Conservation (phyloP, 2,888 invertebrate genomes). For the Esperia sulphurella region DNA sequence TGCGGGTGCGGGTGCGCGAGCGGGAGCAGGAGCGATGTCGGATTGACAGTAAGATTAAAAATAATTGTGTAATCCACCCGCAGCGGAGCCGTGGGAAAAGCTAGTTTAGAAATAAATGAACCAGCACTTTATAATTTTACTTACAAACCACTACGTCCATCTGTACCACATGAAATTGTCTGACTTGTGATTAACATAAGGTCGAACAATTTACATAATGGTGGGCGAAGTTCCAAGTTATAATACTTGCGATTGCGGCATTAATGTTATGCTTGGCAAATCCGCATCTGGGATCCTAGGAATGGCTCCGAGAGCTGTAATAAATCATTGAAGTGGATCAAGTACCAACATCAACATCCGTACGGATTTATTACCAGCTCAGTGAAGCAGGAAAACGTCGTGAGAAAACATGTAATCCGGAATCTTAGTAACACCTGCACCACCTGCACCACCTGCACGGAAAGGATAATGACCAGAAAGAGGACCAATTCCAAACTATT, state of each 20-base stretch:
- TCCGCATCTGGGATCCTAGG: background rate
- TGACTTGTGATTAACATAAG: constrained; percentile 25
- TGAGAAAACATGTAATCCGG: too few species aligned
- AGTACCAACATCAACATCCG: background rate
- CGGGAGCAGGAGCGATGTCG: too few species aligned
- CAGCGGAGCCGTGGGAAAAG: too few species aligned
- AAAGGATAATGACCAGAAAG: too few species aligned
- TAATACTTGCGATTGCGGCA: constrained; percentile 20
- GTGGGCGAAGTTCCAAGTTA: constrained; percentile 22
- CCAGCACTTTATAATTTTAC: background rate
- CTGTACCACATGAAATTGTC: constrained; percentile 5
- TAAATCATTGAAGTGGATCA: background rate
- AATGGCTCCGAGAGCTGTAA: background rate
- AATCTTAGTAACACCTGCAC: too few species aligned
- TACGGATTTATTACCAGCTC: too few species aligned
- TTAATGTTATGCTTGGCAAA: background rate
- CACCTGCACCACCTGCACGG: too few species aligned
- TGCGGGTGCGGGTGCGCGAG: too few species aligned
- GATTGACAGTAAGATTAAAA: too few species aligned
- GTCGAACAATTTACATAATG: constrained; percentile 10
- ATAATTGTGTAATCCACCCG: too few species aligned
- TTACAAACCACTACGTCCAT: background rate
- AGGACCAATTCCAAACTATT: too few species aligned
- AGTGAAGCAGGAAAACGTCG: too few species aligned
- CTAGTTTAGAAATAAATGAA: background rate